phyloP scores from a whole-genome alignment of 2,797 vertebrate species.

The Danio aesculapii region DNA sequence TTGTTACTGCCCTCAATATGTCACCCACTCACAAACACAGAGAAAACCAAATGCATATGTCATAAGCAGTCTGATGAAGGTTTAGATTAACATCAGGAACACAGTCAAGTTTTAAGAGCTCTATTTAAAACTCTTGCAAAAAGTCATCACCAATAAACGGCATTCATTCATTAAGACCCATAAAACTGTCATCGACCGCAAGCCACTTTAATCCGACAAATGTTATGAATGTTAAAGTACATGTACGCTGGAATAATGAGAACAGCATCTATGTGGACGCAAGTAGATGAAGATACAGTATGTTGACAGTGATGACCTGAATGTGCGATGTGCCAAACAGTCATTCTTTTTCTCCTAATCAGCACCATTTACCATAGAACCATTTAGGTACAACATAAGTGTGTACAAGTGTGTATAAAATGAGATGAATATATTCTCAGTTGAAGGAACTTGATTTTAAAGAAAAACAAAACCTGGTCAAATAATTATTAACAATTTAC shows the following conservation, averaged over 20 bases:
- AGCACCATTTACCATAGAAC: conserved; percentile 27
- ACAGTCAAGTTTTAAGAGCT: conserved; percentile 11
- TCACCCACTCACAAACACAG: conserved; percentile 38
- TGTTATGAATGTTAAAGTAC: conserved; percentile 6
- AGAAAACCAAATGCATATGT: conserved; percentile 37
- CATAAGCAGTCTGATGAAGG: conserved; percentile 28
- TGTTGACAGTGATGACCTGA: conserved; percentile 23
- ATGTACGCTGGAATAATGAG: background rate
- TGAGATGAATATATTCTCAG: background rate
- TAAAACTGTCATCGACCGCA: conserved; percentile 15
- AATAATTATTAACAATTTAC: background rate
- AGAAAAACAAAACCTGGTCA: background rate
- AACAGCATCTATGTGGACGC: background rate
- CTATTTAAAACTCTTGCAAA: conserved; percentile 24
- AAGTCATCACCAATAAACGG: conserved; percentile 10
- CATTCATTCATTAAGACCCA: conserved; percentile 22
- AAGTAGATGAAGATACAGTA: conserved; percentile 15
- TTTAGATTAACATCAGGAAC: conserved; percentile 34
- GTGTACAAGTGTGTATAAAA: background rate
- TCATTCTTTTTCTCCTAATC: conserved; percentile 27
- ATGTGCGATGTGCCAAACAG: background rate
- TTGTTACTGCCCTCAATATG: conserved; percentile 36
- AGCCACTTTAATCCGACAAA: background rate
- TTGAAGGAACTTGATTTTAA: background rate
- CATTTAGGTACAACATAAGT: background rate